These are phyloP conservation scores for Xestoiulus laeticollis DNA, from an alignment of 2,888 invertebrate species.

Conservation along the genomic window DNA sequence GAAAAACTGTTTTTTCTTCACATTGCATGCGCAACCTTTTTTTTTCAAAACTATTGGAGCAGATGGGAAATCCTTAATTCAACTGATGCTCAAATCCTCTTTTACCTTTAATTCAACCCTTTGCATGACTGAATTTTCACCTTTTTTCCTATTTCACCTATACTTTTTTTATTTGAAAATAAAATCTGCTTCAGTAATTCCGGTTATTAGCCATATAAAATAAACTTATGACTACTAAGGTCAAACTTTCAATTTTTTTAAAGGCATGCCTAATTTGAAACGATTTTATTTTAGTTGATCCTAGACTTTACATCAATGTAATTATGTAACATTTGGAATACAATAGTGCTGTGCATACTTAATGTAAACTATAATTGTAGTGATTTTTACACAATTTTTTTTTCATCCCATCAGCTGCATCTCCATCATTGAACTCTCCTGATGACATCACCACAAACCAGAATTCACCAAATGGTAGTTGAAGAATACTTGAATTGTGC, in stretches of 20 bases:
- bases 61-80: background rate
- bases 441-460: too few species aligned
- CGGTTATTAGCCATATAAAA: background rate
- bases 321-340: too few species aligned
- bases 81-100: constrained; percentile 44
- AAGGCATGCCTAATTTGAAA: too few species aligned
- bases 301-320: too few species aligned
- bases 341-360: too few species aligned
- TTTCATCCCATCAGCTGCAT: too few species aligned
- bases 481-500: too few species aligned
- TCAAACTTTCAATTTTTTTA: background rate
- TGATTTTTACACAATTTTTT: too few species aligned
- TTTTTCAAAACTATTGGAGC: background rate
- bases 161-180: background rate
- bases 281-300: too few species aligned
- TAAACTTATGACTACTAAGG: background rate
- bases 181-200: background rate
- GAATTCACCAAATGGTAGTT: too few species aligned
- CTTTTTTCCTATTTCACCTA: background rate
- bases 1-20: background rate
- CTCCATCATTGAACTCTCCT: too few species aligned
- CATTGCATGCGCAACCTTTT: background rate
- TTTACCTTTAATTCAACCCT: constrained; percentile 40
- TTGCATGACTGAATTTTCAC: constrained; percentile 32
- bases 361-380: too few species aligned